A percentile compares a stretch with the other conserved stretches of the same genome.
Conservation (phyloP, 1,140 invertebrate species). For the Ectropis grisescens region DNA sequence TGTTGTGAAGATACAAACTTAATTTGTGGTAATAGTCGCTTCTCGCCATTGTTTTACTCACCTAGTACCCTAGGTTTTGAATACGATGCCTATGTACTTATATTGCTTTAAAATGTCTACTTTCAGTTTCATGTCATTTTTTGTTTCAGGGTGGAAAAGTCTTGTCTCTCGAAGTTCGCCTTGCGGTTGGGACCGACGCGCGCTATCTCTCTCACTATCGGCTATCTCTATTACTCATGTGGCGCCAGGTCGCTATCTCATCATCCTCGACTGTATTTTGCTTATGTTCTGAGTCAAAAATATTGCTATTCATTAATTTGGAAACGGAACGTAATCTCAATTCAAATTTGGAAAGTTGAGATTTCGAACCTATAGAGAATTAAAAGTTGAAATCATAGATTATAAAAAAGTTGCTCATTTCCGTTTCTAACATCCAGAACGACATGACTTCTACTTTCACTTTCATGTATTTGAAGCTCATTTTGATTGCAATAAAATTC, state of each 20-base stretch:
- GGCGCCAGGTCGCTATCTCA: slow-evolving; percentile 37
- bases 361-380: no score
- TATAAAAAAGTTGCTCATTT: slow-evolving; percentile 55
- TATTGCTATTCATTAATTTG: slow-evolving; percentile 2
- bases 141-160: slow-evolving; percentile 23
- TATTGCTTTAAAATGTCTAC: no score
- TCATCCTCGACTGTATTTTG: slow-evolving; percentile 29
- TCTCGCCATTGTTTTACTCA: no score
- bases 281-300: no score
- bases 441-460: slow-evolving; percentile 34
- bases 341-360: no score
- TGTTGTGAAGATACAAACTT: no score
- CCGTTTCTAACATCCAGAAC: slow-evolving; percentile 36
- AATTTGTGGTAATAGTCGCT: no score
- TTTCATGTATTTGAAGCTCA: not conserved
- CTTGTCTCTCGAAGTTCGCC: slow-evolving; percentile 25
- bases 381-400: no score
- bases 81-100: no score
- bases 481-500: slow-evolving; percentile 29
- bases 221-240: slow-evolving; percentile 53
- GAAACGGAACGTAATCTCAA: no score
- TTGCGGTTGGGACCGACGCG: slow-evolving; percentile 5
- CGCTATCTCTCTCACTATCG: slow-evolving; percentile 27
- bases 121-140: no score
- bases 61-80: no score